Base-by-base conservation (phyloP, 2,888 invertebrate species). In the Chalcosyrphus nemorum region DNA sequence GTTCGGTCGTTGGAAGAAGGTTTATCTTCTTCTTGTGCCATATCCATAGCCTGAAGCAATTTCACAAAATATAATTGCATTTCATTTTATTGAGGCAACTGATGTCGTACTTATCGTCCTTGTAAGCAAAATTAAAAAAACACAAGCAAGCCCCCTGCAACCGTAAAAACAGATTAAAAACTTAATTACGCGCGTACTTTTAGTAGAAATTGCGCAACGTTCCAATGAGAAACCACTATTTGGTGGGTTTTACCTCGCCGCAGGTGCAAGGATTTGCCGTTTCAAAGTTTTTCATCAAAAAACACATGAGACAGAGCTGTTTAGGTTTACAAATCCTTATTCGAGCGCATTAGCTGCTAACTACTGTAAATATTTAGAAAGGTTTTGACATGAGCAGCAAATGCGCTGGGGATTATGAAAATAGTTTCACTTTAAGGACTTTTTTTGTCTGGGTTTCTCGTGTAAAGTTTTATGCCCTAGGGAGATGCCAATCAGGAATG, bases 11-110 rank as follows among this genome's bases (percentile, higher is more conserved):
- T 13, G 17, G 13, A 32, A 13, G 4, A 15, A 9, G 1, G 19
- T 56, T n/a, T 15, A 45, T 63, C n/a, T 21, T 35, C 47, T 13
- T 47, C 21, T n/a, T 35, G 17, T 35, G 17, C 45, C 13, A 29
- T 32, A 45, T 63, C 35, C 32, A 11, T 15, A 41, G 80, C 61
- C 61, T 54, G 47, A 41, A 66, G 81, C 68, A 61, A 68, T 75
- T 75, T 63, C 41, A 54, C 27, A 45, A 45, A 66, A 68, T 68
- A 61, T 75, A 81, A 81, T 81, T 81, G 75, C 81, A 75, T 81
- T 81, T 81, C 61, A 17, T 61, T 75, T 65, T 80, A 54, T 54
- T 66, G 52, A 32, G 65, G 41, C 50, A 74, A 41, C 61, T 17
- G 7, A 13, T 11, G n/a, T 43, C 13, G 9, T 17, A 13, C 6